Conservation (phyloP, 2,888 invertebrate genomes). For the Adineta ricciae region DNA sequence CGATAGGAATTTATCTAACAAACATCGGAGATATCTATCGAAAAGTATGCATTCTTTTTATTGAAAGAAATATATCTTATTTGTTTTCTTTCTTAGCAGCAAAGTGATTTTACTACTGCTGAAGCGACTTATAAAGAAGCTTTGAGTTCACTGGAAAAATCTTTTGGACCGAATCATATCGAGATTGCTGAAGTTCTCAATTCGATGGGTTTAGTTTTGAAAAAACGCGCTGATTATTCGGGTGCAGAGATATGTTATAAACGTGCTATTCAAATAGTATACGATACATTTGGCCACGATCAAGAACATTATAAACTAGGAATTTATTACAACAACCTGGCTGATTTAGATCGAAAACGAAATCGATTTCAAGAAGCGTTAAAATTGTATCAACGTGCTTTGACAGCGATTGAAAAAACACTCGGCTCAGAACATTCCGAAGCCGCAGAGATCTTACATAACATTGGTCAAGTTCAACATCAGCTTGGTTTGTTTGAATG, state of each 20-base stretch:
- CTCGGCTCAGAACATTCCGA: background rate
- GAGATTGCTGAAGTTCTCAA: slow-evolving; percentile 13
- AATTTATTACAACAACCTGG: slow-evolving; percentile 13
- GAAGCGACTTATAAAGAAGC: slow-evolving; percentile 7
- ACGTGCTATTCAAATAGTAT: background rate
- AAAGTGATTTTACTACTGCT: background rate
- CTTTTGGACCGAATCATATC: background rate
- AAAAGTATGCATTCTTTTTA: background rate
- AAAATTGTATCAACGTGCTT: background rate
- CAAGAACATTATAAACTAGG: slow-evolving; percentile 22
- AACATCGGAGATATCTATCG: background rate
- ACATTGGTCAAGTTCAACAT: slow-evolving; percentile 19
- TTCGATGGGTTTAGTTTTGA: background rate
- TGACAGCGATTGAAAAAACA: background rate
- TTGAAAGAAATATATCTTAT: too few relatives aligned
- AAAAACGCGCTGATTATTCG: slow-evolving; percentile 8
- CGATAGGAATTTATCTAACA: background rate
- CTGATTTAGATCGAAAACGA: slow-evolving; percentile 12
- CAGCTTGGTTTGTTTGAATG: background rate
- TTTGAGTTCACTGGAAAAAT: background rate
- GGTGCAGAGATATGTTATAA: background rate
- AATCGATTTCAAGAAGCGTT: background rate
- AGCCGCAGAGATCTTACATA: slow-evolving; percentile 22
- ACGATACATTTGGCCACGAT: background rate
- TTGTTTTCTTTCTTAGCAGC: background rate